Conservation (phyloP, 1,140 invertebrate species). For the Capitella teleta region DNA sequence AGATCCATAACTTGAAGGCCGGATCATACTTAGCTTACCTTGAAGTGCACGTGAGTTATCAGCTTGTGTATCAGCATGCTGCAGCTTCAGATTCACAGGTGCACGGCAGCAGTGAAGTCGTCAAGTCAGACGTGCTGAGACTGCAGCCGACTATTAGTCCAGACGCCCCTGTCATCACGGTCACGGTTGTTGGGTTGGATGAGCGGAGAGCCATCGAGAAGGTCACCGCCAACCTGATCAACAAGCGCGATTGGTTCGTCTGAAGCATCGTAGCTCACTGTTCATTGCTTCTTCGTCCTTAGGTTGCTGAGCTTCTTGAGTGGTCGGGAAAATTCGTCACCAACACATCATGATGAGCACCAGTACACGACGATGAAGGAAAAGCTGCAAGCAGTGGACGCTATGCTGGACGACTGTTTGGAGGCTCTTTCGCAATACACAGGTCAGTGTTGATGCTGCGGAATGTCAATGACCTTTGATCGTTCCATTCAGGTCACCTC, state of each 20-base stretch:
- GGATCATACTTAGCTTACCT: constrained; percentile 33
- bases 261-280: background rate
- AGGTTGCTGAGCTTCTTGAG: background rate
- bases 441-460: too few relatives aligned
- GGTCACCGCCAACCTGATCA: constrained; percentile 37
- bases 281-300: background rate
- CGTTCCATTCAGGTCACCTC: constrained; percentile 28
- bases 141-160: constrained; percentile 31
- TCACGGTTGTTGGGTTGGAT: constrained; percentile 35
- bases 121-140: constrained; percentile 28
- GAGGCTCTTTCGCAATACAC: constrained; percentile 29
- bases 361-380: too few relatives aligned
- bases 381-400: constrained; percentile 30
- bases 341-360: background rate
- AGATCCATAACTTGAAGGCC: constrained; percentile 35
- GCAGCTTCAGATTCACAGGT: background rate
- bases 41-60: constrained; percentile 35
- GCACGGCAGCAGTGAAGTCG: constrained; percentile 32
- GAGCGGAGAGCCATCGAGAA: constrained; percentile 37
- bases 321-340: background rate
- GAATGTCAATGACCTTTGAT: too few relatives aligned
- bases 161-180: constrained; percentile 34
- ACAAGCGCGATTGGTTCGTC: constrained; percentile 31
- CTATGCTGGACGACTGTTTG: constrained; percentile 35
- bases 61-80: background rate